phyloP scores from a whole-genome alignment of 2,113 vertebrate species.

The Albula goreensis region DNA sequence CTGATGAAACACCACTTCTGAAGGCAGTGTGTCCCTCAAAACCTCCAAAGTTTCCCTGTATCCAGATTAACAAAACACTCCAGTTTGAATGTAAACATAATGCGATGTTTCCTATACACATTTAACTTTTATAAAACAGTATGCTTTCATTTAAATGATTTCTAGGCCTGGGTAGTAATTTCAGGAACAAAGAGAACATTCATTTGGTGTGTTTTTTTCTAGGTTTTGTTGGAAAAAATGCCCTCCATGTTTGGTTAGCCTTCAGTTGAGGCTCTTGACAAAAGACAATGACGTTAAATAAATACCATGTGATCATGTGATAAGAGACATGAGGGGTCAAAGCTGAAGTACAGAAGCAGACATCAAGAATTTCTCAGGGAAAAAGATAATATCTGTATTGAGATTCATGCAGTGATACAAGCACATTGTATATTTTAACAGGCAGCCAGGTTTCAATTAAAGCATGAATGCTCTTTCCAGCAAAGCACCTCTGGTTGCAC shows the following conservation, averaged over 20 bases:
- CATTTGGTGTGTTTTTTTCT: background rate
- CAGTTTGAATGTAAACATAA: background rate
- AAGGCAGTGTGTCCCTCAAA: background rate
- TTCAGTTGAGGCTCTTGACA: background rate
- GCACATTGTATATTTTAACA: background rate
- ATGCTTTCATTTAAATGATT: background rate
- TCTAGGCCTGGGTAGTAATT: no score
- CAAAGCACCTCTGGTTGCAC: background rate
- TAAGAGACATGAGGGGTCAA: background rate
- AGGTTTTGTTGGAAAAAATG: no score
- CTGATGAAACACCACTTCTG: background rate
- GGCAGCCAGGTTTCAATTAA: slow-evolving; percentile 4
- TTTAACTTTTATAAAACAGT: background rate
- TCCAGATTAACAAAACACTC: background rate
- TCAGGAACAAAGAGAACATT: background rate
- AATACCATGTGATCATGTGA: background rate
- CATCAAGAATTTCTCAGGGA: slow-evolving; percentile 1
- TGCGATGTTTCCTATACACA: background rate
- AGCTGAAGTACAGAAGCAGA: background rate
- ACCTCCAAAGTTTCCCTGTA: background rate
- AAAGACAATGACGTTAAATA: background rate
- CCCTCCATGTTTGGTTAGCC: no score
- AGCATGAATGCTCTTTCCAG: background rate
- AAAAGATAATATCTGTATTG: background rate
- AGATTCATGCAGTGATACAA: slow-evolving; percentile 2